phyloP scores from a whole-genome alignment of 2,797 vertebrate genomes.

The Falco naumanni region DNA sequence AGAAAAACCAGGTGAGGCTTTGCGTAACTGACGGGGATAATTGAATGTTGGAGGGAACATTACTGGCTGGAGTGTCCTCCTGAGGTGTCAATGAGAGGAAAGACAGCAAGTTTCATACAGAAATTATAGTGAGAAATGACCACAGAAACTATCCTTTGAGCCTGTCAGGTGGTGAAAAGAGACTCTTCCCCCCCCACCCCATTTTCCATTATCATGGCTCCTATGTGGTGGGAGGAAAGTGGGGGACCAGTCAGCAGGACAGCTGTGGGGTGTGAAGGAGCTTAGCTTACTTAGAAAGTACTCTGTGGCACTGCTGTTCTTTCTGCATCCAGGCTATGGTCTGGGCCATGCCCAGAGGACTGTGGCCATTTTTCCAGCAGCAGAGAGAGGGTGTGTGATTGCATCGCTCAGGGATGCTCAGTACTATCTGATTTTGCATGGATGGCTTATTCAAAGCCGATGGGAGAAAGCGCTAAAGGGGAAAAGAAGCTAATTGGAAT shows the following conservation, averaged over 20 bases:
- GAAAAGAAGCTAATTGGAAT: background rate
- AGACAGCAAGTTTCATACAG: background rate
- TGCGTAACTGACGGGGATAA: background rate
- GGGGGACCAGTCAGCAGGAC: background rate
- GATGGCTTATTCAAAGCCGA: background rate
- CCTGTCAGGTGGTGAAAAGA: background rate
- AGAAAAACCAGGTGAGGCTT: background rate
- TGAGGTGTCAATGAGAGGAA: background rate
- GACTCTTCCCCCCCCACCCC: rapidly evolving
- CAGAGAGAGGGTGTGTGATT: background rate
- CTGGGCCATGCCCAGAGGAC: background rate
- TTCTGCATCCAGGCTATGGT: background rate
- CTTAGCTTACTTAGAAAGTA: background rate
- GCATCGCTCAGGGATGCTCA: background rate
- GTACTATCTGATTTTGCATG: background rate
- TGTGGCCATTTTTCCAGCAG: background rate
- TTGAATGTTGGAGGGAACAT: background rate
- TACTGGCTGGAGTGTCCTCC: background rate
- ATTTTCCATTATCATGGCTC: background rate
- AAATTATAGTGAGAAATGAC: background rate
- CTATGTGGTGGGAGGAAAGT: background rate
- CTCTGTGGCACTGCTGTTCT: background rate
- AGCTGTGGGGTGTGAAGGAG: background rate
- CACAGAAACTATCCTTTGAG: background rate
- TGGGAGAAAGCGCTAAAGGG: background rate